These are phyloP conservation scores for Augiades crinisus DNA, from an alignment of 2,888 invertebrate genomes.

Conservation along the genomic window DNA sequence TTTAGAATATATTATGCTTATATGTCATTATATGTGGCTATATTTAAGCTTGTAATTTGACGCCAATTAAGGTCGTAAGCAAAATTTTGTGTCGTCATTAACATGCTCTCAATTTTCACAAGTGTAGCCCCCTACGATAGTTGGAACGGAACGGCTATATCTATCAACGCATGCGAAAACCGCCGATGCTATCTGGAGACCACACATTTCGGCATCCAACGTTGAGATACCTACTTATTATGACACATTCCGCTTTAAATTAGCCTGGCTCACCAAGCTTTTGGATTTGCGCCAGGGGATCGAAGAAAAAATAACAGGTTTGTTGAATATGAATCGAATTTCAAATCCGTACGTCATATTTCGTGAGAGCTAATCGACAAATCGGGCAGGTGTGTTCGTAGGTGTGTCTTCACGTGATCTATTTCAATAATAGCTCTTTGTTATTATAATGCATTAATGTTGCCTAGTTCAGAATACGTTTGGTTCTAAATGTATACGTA, in stretches of 20 bases:
- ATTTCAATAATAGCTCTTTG: slow-evolving; percentile 1
- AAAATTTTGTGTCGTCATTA: neutral
- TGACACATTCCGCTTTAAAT: slow-evolving; percentile 73
- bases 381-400: slow-evolving; percentile 8
- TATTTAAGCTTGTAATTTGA: neutral
- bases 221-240: slow-evolving; percentile 57
- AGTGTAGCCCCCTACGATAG: neutral
- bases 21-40: no score
- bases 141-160: slow-evolving; percentile 33
- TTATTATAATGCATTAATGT: no score
- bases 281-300: slow-evolving; percentile 65
- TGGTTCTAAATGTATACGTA: no score
- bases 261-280: slow-evolving; percentile 58
- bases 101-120: neutral
- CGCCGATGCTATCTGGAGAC: slow-evolving; percentile 44
- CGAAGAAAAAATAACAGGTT: slow-evolving; percentile 53
- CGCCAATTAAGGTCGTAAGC: neutral
- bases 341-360: slow-evolving; percentile 6
- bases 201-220: slow-evolving; percentile 51
- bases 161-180: slow-evolving; percentile 44
- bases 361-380: slow-evolving; percentile 2
- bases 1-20: no score
- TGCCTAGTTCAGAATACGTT: no score
- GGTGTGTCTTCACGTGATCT: neutral
- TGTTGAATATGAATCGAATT: slow-evolving; percentile 30